Evolutionary conservation across 2,113 vertebrate species (phyloP), one percentile per base, ranked within the genome.

Genomic region (Emberiza fucata): DNA sequence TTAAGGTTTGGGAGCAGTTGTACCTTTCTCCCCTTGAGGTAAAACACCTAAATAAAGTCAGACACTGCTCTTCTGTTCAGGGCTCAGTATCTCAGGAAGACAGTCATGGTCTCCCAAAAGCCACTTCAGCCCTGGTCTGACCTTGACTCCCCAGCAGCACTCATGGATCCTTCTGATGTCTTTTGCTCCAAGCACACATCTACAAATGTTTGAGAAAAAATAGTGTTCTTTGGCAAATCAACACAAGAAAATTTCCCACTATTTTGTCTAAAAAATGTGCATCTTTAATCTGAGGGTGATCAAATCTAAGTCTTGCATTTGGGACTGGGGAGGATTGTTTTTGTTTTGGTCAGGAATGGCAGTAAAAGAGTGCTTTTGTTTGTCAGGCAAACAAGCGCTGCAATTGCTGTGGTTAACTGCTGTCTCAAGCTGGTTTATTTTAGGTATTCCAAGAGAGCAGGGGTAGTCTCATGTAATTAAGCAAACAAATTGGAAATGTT

Each of bases 151-250:
- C 8, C 2, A 63, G 21, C 5, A 8, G 12, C 17, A 60, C 12
- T 9, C 3, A 7, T 5, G 48, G 54, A 76, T 40, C 21, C 19
- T 66, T 31, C 7, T 20, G 35, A 50, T 68, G 37, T 1, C 44
- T 54, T 81, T 81, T 42, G 33, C 35, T 59, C 12, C 4, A 1
- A 22, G 8, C 0, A 1, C 13, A 9, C 0, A 0, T 37, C 57
- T 64, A 33, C 22, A 72, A 64, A 47, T 29, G 60, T 6, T 21
- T 4, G 1, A 82, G 29, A 71, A 59, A 57, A 85, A 54, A 15
- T 42, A 42, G 7, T 4, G 25, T 12, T 9, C 3, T 47, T 88
- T 60, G 44, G 60, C 14, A 71, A 28, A 6, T 28, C 18, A 22
- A 29, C 64, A 56, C 18, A 60, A 59, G 28, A 88, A 80, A 82